Percentiles rank a stretch among this genome's conserved stretches.
phyloP scores from a whole-genome alignment of 2,113 vertebrate species.

The Pardalotus punctatus region DNA sequence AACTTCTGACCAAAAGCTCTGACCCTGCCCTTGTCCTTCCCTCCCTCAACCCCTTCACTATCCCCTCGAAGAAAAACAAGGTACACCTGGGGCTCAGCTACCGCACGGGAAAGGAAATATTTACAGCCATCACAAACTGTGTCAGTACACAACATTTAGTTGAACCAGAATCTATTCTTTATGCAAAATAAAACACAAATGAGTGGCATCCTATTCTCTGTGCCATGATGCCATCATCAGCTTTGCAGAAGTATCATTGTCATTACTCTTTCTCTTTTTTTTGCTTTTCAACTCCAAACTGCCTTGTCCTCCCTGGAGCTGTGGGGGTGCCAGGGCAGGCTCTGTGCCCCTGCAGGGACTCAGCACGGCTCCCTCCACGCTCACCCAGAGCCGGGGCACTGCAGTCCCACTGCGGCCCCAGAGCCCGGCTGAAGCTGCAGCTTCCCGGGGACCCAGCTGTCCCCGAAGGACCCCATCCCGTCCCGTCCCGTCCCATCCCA shows the following conservation, averaged over 20 bases:
- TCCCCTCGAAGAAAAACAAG: constrained; percentile 28
- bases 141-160: neutral
- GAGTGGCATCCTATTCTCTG: constrained; percentile 39
- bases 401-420: fast-evolving
- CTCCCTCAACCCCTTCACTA: neutral
- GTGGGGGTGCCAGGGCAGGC: fast-evolving
- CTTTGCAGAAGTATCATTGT: constrained; percentile 41
- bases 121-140: constrained; percentile 39
- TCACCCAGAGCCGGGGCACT: fast-evolving
- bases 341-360: fast-evolving
- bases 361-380: fast-evolving
- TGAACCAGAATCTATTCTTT: constrained; percentile 23
- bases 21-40: constrained; percentile 47
- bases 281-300: neutral
- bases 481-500: too few species aligned
- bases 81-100: constrained; percentile 26
- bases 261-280: neutral
- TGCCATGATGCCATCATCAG: constrained; percentile 23
- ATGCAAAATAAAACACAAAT: constrained; percentile 19
- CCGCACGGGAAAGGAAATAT: constrained; percentile 18
- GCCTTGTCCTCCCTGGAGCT: neutral
- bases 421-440: neutral
- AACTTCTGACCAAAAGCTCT: constrained; percentile 57
- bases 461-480: too few species aligned
- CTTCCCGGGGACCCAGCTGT: fast-evolving